Conservation (phyloP, 2,888 invertebrate species). For the Erebia epiphron region DNA sequence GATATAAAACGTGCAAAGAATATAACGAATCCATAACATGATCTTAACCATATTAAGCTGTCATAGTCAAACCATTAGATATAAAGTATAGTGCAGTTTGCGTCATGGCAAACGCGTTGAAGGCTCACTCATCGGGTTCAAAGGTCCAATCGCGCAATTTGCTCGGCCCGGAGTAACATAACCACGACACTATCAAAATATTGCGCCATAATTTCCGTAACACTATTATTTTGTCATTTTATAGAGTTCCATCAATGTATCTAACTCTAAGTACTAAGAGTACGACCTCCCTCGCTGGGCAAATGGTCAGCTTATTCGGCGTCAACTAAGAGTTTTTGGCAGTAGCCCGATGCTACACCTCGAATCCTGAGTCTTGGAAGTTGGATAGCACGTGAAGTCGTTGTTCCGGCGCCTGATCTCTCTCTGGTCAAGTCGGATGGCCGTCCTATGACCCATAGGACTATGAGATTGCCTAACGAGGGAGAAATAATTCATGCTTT, state of each 20-base stretch:
- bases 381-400: too few species aligned
- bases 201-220: constrained; percentile 13
- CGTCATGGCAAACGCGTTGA: constrained; percentile 50
- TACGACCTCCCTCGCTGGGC: not conserved
- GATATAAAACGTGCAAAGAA: constrained; percentile 12
- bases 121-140: constrained; percentile 80
- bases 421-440: too few species aligned
- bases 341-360: too few species aligned
- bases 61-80: constrained; percentile 33
- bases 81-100: constrained; percentile 32
- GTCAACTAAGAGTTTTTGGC: too few species aligned
- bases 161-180: constrained; percentile 47
- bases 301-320: too few species aligned
- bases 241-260: not conserved
- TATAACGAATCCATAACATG: constrained; percentile 11
- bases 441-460: too few species aligned
- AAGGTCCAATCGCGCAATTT: constrained; percentile 71
- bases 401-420: too few species aligned
- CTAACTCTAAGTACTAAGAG: not conserved
- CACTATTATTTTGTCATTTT: constrained; percentile 10
- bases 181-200: constrained; percentile 27
- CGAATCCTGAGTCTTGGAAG: too few species aligned
- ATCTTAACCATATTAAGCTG: constrained; percentile 29
- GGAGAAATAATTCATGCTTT: too few species aligned
- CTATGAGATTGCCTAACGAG: too few species aligned